phyloP scores from a whole-genome alignment of 1,140 invertebrate species.

The Leptonema lineaticorne region DNA sequence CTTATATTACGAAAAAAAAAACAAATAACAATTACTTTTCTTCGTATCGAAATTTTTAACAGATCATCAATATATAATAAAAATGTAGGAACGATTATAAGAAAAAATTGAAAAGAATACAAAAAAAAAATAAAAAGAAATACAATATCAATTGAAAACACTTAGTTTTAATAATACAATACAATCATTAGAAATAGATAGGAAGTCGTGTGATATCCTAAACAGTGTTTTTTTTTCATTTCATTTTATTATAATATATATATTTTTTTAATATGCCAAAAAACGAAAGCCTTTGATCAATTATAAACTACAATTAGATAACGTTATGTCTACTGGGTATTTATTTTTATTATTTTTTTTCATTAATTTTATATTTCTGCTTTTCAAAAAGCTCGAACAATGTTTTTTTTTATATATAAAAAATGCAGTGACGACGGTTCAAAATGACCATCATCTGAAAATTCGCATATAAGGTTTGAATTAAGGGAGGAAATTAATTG shows the following conservation, averaged over 20 bases:
- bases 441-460: neutral
- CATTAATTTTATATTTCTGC: conserved; percentile 1
- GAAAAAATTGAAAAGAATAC: no score
- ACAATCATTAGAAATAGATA: neutral
- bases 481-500: neutral
- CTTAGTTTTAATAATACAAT: neutral
- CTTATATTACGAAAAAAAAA: conserved; percentile 34
- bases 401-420: no score
- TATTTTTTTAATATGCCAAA: neutral
- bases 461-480: neutral
- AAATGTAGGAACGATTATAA: conserved; percentile 37
- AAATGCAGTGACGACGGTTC: neutral
- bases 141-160: conserved; percentile 1
- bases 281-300: conserved; percentile 1
- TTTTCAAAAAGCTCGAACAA: conserved; percentile 2
- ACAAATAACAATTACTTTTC: conserved; percentile 39
- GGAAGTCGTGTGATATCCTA: conserved; percentile 11
- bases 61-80: conserved; percentile 26
- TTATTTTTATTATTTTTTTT: no score
- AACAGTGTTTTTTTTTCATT: neutral
- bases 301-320: conserved; percentile 14
- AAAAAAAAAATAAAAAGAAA: no score
- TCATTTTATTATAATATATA: no score
- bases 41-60: conserved; percentile 30
- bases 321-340: neutral